Conservation (phyloP, 2,113 vertebrate species). For the Pteruthius melanotis region DNA sequence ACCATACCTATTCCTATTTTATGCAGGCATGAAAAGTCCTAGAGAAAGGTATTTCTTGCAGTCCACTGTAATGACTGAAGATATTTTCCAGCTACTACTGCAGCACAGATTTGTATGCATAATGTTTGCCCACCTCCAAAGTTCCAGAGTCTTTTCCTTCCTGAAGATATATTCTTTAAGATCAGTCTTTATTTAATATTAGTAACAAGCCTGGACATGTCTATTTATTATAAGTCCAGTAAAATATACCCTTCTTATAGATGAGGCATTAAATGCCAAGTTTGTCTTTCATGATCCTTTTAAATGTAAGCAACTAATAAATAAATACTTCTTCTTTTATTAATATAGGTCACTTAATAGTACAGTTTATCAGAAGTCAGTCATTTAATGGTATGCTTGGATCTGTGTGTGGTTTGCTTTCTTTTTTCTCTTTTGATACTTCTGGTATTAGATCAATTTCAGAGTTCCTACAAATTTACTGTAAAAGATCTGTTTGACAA, state of each 20-base stretch:
- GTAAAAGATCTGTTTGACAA: constrained; percentile 63
- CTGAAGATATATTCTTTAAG: background rate
- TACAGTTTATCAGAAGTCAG: constrained; percentile 22
- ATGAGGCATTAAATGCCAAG: background rate
- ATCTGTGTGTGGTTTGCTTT: constrained; percentile 51
- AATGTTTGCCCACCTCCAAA: background rate
- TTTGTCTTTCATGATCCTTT: constrained; percentile 2
- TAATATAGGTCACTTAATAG: constrained; percentile 21
- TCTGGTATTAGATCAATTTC: constrained; percentile 33
- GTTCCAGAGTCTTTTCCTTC: background rate
- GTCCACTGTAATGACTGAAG: background rate
- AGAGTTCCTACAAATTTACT: constrained; percentile 61
- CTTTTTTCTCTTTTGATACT: constrained; percentile 32
- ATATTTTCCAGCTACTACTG: background rate
- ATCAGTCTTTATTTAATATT: background rate
- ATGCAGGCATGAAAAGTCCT: background rate
- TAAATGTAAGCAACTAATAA: constrained; percentile 27
- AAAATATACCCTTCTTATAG: background rate
- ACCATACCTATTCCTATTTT: background rate
- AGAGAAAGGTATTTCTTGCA: background rate
- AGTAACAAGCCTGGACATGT: background rate
- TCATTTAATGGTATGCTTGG: constrained; percentile 23
- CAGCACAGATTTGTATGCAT: background rate
- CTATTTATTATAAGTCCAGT: background rate
- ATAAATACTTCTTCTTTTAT: background rate